These are phyloP conservation scores for Montipora efflorescens DNA, from an alignment of 64 coral and sea anemone species.

Conservation along the genomic window DNA sequence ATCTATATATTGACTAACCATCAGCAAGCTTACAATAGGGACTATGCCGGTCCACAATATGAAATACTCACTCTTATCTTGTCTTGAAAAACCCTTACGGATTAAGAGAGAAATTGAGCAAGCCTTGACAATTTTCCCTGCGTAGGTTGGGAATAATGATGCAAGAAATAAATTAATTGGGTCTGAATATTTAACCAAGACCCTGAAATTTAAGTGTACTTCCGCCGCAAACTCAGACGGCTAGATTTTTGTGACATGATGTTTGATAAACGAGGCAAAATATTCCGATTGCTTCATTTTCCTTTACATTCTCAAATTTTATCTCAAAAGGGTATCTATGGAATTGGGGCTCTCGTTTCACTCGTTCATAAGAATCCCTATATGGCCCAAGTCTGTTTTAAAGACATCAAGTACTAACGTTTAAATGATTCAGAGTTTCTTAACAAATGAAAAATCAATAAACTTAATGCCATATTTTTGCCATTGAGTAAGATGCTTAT, in stretches of 20 bases:
- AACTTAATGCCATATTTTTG: not conserved
- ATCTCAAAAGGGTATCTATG: not conserved
- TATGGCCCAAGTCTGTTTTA: too few species aligned
- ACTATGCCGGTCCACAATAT: not conserved
- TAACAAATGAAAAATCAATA: not conserved
- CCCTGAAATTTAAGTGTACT: too few species aligned
- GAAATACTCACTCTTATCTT: too few species aligned
- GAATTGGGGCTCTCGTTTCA: too few species aligned
- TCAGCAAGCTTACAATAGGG: not conserved
- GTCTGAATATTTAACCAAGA: too few species aligned
- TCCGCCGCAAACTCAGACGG: too few species aligned
- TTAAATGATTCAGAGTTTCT: too few species aligned
- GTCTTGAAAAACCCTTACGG: too few species aligned
- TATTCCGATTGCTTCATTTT: not conserved
- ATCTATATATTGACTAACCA: slow-evolving; percentile 21
- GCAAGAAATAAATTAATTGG: not conserved
- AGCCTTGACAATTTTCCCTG: not conserved
- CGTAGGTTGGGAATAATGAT: not conserved
- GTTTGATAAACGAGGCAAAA: not conserved
- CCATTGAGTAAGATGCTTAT: not conserved
- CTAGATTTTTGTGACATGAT: not conserved
- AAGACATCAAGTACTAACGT: too few species aligned
- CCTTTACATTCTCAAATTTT: not conserved
- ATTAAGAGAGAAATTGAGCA: not conserved
- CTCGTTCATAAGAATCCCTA: too few species aligned